phyloP scores from a whole-genome alignment of 2,113 vertebrate species.

The Pluvianellus socialis region DNA sequence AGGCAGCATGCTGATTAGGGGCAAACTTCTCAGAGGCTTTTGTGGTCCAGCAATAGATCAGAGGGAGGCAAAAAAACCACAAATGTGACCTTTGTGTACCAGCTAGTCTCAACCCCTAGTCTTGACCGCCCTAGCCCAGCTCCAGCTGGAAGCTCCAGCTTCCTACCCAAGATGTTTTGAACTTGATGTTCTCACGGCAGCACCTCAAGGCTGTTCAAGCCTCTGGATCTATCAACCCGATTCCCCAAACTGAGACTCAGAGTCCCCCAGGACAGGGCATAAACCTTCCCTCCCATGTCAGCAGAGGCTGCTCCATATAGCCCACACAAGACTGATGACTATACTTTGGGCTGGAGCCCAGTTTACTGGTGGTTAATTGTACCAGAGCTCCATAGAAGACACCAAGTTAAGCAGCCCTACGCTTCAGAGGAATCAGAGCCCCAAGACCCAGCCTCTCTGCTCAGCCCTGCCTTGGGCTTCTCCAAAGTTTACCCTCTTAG shows the following conservation, averaged over 20 bases:
- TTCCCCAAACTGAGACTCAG: neutral
- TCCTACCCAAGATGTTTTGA: neutral
- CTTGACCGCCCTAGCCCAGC: neutral
- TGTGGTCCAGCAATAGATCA: neutral
- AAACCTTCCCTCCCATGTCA: neutral
- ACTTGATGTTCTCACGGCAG: neutral
- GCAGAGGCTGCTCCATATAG: neutral
- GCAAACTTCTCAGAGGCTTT: neutral
- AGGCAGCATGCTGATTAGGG: neutral
- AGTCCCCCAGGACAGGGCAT: neutral
- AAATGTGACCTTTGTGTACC: neutral
- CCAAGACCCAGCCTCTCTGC: neutral
- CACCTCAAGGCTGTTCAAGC: neutral
- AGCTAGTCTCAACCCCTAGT: neutral
- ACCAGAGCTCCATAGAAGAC: neutral
- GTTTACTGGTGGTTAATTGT: neutral
- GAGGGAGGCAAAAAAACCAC: neutral
- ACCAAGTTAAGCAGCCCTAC: neutral
- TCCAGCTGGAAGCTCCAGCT: neutral
- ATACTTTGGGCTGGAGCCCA: neutral
- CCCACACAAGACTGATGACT: neutral
- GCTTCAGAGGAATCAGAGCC: neutral
- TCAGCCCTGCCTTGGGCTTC: neutral
- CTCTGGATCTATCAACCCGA: neutral
- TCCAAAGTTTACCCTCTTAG: neutral